Conservation (phyloP, 2,113 vertebrate species). For the Callorhinus ursinus region DNA sequence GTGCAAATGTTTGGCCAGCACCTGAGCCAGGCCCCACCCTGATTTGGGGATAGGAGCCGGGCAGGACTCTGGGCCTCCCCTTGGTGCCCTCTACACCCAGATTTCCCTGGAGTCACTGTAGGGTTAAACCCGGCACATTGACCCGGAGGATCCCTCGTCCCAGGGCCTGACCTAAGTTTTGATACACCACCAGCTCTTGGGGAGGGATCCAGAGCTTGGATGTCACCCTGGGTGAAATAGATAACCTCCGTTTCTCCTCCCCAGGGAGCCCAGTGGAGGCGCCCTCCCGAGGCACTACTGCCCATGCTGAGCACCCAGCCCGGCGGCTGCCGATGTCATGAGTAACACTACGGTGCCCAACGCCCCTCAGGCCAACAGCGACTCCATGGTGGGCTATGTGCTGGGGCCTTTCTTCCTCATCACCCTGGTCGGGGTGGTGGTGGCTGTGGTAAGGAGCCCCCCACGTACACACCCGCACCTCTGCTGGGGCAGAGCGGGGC, state of each 20-base stretch:
- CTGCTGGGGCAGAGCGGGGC: background rate
- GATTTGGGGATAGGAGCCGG: background rate
- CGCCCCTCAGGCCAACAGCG: constrained; percentile 84
- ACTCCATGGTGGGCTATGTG: constrained; percentile 90
- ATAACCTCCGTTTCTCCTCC: constrained; percentile 47
- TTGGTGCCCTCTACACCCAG: background rate
- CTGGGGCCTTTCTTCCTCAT: constrained; percentile 94
- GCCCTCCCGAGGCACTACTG: constrained; percentile 61
- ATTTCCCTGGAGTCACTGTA: background rate
- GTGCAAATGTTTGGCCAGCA: background rate
- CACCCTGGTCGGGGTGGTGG: constrained; percentile 90
- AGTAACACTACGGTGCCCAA: constrained; percentile 92
- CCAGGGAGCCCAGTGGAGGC: constrained; percentile 74
- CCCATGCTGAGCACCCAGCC: constrained; percentile 62
- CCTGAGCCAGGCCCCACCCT: background rate
- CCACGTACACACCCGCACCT: background rate
- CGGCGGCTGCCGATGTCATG: constrained; percentile 79
- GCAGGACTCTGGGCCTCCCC: background rate
- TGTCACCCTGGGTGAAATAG: background rate
- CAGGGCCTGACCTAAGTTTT: background rate
- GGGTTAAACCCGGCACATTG: background rate
- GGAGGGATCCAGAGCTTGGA: background rate
- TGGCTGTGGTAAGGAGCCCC: constrained; percentile 91
- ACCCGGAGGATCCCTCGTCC: background rate
- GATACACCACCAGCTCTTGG: background rate